Percentiles rank a stretch among this genome's conserved stretches.
phyloP scores from a whole-genome alignment of 2,888 invertebrate species.

The Drosophila yooni region DNA sequence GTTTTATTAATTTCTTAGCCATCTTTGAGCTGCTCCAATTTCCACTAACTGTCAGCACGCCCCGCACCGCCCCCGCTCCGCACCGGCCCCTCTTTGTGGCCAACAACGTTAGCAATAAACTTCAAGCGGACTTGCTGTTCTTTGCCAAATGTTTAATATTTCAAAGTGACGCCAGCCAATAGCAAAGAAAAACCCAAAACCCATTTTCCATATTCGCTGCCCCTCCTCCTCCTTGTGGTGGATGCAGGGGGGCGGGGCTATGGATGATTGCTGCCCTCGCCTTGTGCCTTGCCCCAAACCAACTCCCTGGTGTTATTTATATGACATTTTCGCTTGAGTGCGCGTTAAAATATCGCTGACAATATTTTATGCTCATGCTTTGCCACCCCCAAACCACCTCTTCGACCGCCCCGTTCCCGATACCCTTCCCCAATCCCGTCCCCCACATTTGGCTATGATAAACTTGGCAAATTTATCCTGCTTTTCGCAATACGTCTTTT shows the following conservation, averaged over 20 bases:
- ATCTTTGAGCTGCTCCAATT: constrained; percentile 65
- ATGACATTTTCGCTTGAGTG: constrained; percentile 80
- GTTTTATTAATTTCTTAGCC: constrained; percentile 51
- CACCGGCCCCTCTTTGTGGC: neutral
- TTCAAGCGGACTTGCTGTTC: constrained; percentile 68
- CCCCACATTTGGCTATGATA: constrained; percentile 64
- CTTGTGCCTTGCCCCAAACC: neutral
- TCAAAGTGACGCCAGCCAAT: constrained; percentile 75
- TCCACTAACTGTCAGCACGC: constrained; percentile 27
- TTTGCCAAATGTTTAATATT: constrained; percentile 77
- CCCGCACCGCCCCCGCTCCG: neutral
- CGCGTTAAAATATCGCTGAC: constrained; percentile 80
- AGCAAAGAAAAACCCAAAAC: constrained; percentile 48
- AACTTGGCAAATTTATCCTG: constrained; percentile 81
- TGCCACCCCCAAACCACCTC: constrained; percentile 28
- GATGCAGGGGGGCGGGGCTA: neutral
- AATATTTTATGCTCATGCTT: constrained; percentile 79
- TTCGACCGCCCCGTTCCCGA: neutral
- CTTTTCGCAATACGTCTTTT: constrained; percentile 81
- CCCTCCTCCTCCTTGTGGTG: neutral
- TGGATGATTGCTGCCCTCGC: neutral
- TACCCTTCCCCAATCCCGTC: neutral
- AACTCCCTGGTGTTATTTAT: constrained; percentile 70
- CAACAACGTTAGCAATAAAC: constrained; percentile 68
- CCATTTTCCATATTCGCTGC: constrained; percentile 49